These are phyloP conservation scores for Nasua narica DNA, from an alignment of 2,797 vertebrate species.

Conservation along the genomic window DNA sequence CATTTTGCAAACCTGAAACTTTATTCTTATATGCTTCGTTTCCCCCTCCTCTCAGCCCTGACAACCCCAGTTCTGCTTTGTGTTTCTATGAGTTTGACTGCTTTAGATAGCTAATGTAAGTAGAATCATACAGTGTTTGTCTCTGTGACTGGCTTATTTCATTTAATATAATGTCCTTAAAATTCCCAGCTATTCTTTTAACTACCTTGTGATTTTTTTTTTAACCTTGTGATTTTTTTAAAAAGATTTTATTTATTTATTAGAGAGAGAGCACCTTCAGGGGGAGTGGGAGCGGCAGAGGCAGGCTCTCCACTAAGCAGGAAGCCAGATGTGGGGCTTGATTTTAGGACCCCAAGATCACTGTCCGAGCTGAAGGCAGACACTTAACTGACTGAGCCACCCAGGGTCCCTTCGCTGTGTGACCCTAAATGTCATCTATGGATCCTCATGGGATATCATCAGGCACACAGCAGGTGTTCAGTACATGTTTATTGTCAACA, in stretches of 20 bases:
- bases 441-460: background rate
- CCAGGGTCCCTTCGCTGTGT: background rate
- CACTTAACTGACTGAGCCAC: background rate
- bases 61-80: background rate
- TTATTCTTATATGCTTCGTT: background rate
- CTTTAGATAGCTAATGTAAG: background rate
- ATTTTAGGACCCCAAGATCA: background rate
- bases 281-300: background rate
- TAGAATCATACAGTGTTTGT: background rate
- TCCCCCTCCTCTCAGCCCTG: background rate
- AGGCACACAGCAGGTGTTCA: background rate
- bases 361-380: background rate
- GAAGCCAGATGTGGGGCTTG: background rate
- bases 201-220: background rate
- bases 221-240: background rate
- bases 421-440: background rate
- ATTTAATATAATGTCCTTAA: background rate
- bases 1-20: background rate
- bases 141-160: background rate
- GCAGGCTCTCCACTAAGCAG: background rate
- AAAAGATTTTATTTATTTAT: background rate
- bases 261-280: too few relatives aligned
- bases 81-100: background rate
- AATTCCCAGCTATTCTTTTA: constrained; percentile 8
- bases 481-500: background rate